phyloP scores from a whole-genome alignment of 2,797 vertebrate species.

The Gymnopithys bicolor region DNA sequence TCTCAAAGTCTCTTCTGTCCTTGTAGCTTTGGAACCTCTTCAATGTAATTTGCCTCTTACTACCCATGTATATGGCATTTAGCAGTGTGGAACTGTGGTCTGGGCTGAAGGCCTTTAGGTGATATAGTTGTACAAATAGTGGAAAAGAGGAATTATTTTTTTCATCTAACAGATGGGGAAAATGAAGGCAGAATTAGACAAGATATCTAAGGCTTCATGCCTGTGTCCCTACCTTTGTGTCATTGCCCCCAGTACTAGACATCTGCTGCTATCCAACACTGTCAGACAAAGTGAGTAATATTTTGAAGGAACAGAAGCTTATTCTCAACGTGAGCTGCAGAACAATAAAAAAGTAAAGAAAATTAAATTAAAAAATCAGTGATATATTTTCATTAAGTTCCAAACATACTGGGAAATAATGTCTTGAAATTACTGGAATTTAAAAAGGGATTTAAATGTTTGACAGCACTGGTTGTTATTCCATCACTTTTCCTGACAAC shows the following conservation, averaged over 20 bases:
- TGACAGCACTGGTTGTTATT: not conserved
- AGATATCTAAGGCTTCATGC: not conserved
- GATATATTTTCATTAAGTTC: conserved; percentile 27
- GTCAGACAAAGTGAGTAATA: not conserved
- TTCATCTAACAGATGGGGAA: not conserved
- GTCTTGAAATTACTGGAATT: conserved; percentile 7
- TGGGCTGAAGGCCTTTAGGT: not conserved
- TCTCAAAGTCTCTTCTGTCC: not conserved
- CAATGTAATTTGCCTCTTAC: not conserved
- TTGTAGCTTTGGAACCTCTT: not conserved
- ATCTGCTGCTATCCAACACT: not conserved
- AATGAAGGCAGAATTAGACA: not conserved
- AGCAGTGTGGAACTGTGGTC: not conserved
- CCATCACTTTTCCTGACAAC: not conserved
- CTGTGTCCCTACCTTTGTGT: not conserved
- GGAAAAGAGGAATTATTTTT: not conserved
- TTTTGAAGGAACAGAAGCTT: not conserved
- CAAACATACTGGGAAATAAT: conserved; percentile 26
- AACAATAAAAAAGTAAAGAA: not conserved
- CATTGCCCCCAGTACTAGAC: not conserved
- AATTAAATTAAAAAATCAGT: conserved; percentile 16
- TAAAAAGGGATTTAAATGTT: conserved; percentile 29
- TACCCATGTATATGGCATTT: not conserved
- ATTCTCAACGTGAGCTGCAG: not conserved
- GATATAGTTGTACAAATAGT: not conserved